phyloP scores from a whole-genome alignment of 2,888 invertebrate species.

The Folsomia manolachei region DNA sequence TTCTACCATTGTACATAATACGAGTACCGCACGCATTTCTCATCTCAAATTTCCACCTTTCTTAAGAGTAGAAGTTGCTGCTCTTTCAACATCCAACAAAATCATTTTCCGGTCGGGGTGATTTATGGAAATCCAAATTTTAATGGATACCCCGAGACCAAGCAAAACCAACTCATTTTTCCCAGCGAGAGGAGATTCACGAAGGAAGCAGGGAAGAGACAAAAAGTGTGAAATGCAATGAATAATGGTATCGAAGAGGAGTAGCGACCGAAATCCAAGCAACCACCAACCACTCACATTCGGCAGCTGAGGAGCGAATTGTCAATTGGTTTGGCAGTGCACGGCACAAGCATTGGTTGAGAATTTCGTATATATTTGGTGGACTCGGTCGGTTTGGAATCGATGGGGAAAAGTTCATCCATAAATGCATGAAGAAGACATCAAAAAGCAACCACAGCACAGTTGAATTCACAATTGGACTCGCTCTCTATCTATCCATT shows the following conservation, averaged over 20 bases:
- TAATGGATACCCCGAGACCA: neutral
- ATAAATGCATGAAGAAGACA: constrained; percentile 20
- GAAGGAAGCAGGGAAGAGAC: too few species aligned
- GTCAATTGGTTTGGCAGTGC: neutral
- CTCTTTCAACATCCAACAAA: neutral
- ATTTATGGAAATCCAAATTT: neutral
- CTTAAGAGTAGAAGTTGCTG: too few species aligned
- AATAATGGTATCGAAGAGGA: neutral
- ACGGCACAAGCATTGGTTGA: neutral
- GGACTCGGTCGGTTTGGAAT: neutral
- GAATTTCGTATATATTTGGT: neutral
- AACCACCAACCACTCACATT: too few species aligned
- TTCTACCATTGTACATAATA: too few species aligned
- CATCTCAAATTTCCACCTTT: neutral
- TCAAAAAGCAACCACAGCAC: constrained; percentile 14
- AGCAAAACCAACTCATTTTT: neutral
- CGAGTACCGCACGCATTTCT: neutral
- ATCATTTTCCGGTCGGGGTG: neutral
- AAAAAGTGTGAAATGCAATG: neutral
- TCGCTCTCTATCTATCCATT: constrained; percentile 9
- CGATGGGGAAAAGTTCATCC: constrained; percentile 8
- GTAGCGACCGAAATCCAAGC: too few species aligned
- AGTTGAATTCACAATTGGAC: constrained; percentile 19
- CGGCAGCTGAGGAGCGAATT: neutral
- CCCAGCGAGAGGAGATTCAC: neutral